Evolutionary conservation across 2,888 invertebrate genomes (phyloP).

Genomic region (Pogonocherus hispidulus): DNA sequence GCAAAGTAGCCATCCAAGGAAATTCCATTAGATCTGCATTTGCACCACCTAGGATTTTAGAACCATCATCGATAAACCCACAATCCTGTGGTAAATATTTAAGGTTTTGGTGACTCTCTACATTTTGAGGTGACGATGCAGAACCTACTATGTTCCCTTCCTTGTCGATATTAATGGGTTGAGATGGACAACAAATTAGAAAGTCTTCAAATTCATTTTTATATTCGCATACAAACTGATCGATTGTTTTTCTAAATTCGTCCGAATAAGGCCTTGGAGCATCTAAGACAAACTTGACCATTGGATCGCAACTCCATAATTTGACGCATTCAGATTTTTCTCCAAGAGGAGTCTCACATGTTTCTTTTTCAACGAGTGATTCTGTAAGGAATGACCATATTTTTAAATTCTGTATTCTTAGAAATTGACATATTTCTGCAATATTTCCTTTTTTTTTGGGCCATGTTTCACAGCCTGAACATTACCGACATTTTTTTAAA

Average conservation of each 20-base stretch:
- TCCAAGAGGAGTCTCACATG: background rate
- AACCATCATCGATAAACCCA: constrained; percentile 65
- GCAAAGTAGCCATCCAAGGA: constrained; percentile 68
- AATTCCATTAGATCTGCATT: constrained; percentile 75
- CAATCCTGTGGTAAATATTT: constrained; percentile 69
- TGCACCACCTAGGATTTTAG: constrained; percentile 75
- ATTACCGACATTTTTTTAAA: too few relatives aligned
- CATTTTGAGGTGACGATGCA: constrained; percentile 56
- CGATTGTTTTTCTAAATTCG: background rate
- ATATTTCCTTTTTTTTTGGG: too few relatives aligned
- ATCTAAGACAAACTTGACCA: background rate
- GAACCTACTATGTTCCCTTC: background rate
- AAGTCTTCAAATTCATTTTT: background rate
- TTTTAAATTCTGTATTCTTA: too few relatives aligned
- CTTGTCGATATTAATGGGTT: background rate
- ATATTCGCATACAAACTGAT: constrained; percentile 1
- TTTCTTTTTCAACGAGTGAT: too few relatives aligned
- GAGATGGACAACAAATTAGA: constrained; percentile 12
- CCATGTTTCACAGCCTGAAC: too few relatives aligned
- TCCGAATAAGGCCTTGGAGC: background rate
- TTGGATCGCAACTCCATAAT: background rate
- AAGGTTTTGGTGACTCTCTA: constrained; percentile 64
- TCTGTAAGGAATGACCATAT: too few relatives aligned
- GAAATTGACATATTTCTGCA: too few relatives aligned
- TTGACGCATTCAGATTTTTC: background rate